Evolutionary conservation across 1,140 invertebrate genomes (phyloP), one percentile per base, ranked within the genome.

Genomic region (Camponotus pennsylvanicus): DNA sequence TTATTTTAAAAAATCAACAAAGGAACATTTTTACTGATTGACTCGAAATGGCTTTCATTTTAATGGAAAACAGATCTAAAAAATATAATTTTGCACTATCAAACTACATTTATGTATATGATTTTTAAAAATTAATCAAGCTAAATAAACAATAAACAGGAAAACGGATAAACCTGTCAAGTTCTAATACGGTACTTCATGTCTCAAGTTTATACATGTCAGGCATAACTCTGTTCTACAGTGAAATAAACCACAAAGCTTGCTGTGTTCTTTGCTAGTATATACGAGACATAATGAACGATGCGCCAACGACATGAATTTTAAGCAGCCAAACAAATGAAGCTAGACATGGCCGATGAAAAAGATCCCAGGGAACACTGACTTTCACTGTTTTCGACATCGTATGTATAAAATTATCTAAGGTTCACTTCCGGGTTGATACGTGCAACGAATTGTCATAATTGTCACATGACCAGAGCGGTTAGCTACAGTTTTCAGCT

Each of bases 341-440:
- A 79, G 7, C 40, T 27, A 40, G 49, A 52, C 15, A 4, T 13
- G 7, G 34, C 2, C 59, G 1, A 18, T 5, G 4, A 27, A 37
- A 21, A 34, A 45, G 6, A 18, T 42, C 37, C 40, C 27, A 27
- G 8, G 27, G 45, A 71, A n/a, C 55, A 71, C 52, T 73, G 71
- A 13, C 34, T n/a, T 64, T 42, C 67, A 73, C 27, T 45, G 18
- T 5, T 45, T 45, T 57, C 13, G 59, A 52, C 45, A n/a, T 59
- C 37, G 37, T 40, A 34, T 18, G 6, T 49, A 9, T 21, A 71
- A 71, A 82, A 57, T 11, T 42, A 15, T 42, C 4, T 45, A 71
- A 42, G 73, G 13, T 63, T 61, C 79, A 75, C 69, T 83, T 61
- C 21, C 66, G 78, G 4, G 2, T 11, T 3, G n/a, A 34, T 77